Conservation (phyloP, 1,140 invertebrate genomes). For the Drosophila orosa region DNA sequence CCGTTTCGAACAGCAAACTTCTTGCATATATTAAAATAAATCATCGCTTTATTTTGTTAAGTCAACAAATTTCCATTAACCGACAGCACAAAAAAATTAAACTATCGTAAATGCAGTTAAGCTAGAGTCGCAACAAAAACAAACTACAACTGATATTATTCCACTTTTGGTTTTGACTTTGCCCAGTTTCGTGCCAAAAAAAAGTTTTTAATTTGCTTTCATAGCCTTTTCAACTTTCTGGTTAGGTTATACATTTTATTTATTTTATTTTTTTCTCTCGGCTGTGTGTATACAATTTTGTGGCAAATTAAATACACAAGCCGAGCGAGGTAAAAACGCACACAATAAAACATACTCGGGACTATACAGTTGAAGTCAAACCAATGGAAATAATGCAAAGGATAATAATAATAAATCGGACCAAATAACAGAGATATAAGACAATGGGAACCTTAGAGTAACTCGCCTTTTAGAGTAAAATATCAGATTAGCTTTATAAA, state of each 20-base stretch:
- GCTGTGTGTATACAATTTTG: constrained; percentile 71
- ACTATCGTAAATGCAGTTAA: constrained; percentile 12
- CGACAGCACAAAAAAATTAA: constrained; percentile 10
- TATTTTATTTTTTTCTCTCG: constrained; percentile 30
- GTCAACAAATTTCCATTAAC: constrained; percentile 29
- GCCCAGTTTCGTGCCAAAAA: constrained; percentile 33
- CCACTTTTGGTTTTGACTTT: constrained; percentile 49
- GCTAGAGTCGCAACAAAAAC: constrained; percentile 17
- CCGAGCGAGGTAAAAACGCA: constrained; percentile 40
- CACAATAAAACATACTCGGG: constrained; percentile 10
- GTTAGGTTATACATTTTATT: constrained; percentile 2
- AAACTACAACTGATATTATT: constrained; percentile 50
- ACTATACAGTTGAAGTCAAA: constrained; percentile 8
- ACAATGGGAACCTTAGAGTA: no score
- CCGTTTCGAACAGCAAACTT: background rate
- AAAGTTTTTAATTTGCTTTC: constrained; percentile 72
- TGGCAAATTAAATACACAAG: constrained; percentile 79
- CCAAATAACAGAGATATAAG: no score
- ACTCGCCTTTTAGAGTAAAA: background rate
- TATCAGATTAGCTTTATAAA: accelerated
- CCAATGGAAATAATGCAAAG: no score
- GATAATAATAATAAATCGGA: background rate
- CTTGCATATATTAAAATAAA: background rate
- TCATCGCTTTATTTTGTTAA: constrained; percentile 17
- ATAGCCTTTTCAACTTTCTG: constrained; percentile 59